A percentile compares a stretch with the other conserved stretches of the same genome.
phyloP scores from a whole-genome alignment of 1,140 invertebrate species.

The Geopemphigus sp. region DNA sequence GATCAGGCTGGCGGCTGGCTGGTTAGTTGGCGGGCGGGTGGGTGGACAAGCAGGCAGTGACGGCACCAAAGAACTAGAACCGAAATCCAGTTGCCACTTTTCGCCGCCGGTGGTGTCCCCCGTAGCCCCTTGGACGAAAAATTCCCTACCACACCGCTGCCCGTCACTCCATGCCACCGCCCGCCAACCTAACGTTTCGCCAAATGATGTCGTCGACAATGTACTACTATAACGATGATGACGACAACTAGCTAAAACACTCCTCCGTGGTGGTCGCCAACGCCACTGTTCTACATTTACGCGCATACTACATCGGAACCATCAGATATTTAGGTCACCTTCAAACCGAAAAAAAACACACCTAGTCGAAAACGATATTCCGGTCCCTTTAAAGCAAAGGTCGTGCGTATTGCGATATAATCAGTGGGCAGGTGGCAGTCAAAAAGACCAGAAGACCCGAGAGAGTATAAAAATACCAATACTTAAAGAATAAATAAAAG shows the following conservation, averaged over 20 bases:
- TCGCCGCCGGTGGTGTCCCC: not conserved
- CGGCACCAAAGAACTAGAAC: constrained; percentile 5
- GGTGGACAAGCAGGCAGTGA: not conserved
- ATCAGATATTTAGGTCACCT: constrained; percentile 45
- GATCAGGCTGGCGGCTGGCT: not conserved
- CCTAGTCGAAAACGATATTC: not conserved
- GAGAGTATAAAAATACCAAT: not conserved
- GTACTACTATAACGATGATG: not conserved
- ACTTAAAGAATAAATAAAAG: not conserved
- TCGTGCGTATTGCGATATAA: too few species aligned
- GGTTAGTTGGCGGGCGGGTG: not conserved
- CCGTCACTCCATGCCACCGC: not conserved
- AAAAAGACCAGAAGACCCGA: not conserved
- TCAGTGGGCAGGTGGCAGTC: not conserved
- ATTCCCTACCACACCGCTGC: constrained; percentile 10
- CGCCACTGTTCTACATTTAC: constrained; percentile 6
- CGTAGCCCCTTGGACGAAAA: constrained; percentile 17
- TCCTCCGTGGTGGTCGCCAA: constrained; percentile 9
- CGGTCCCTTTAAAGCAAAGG: not conserved
- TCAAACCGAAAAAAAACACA: constrained; percentile 2
- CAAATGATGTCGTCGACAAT: constrained; percentile 2
- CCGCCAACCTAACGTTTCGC: not conserved
- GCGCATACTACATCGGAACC: constrained; percentile 13
- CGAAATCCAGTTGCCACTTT: constrained; percentile 18
- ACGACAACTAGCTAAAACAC: not conserved